phyloP scores from a whole-genome alignment of 2,888 invertebrate species.

The Odontomyia ornata region DNA sequence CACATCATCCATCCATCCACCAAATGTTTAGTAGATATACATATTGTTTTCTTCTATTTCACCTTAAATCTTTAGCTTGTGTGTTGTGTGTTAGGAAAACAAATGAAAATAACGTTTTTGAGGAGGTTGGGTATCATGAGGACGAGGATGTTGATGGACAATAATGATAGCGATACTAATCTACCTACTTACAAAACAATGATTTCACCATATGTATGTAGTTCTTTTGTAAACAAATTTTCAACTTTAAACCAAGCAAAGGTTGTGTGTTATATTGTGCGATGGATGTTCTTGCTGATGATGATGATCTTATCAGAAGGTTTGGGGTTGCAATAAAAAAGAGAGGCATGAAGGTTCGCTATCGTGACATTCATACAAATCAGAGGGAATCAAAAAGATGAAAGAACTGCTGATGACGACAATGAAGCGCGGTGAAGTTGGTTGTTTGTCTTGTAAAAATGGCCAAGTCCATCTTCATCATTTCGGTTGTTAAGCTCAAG shows the following conservation, averaged over 20 bases:
- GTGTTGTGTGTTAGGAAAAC: no score
- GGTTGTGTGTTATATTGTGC: neutral
- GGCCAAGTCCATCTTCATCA: conserved; percentile 8
- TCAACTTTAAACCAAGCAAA: neutral
- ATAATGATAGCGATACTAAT: neutral
- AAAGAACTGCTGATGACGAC: conserved; percentile 30
- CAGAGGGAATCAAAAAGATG: conserved; percentile 14
- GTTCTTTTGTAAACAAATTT: conserved; percentile 31
- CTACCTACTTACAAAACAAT: conserved; percentile 17
- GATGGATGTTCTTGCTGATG: neutral
- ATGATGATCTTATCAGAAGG: conserved; percentile 1
- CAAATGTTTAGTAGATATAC: neutral
- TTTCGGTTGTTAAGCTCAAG: conserved; percentile 15
- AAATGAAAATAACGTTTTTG: neutral
- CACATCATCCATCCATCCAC: neutral
- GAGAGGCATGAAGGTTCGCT: conserved; percentile 10
- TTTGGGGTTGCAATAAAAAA: neutral
- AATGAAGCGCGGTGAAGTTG: neutral
- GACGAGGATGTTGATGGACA: neutral
- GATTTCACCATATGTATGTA: conserved; percentile 20
- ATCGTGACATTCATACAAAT: conserved; percentile 38
- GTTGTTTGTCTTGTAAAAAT: conserved; percentile 1
- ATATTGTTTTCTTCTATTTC: conserved; percentile 34
- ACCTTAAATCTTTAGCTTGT: conserved; percentile 5
- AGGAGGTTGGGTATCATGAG: neutral